Evolutionary conservation across 2,113 vertebrate species (phyloP), one percentile per base, ranked within the genome.

Genomic region (Rallus limicola): DNA sequence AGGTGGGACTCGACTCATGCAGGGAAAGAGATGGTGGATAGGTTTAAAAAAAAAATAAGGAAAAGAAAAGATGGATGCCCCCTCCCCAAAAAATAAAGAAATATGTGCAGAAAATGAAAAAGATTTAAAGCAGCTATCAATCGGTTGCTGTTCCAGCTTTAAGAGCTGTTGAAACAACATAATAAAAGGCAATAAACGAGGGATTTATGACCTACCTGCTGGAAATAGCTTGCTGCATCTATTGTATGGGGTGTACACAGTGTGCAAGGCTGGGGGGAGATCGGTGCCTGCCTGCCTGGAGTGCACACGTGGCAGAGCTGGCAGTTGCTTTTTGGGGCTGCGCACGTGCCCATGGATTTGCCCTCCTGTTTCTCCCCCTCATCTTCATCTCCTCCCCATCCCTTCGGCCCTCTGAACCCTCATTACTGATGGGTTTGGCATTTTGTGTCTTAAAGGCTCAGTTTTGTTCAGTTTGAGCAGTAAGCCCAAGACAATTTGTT

Each of bases 161-260:
- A 98, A 98, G 97, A 97, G 98, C 97, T 98, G 98, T 98, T 98
- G 98, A 98, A 98, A 98, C 98, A 98, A 98, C 98, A 98, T 98
- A 98, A 98, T 98, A 98, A 98, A 98, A 98, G 96, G 97, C 96
- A 98, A 98, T 98, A 98, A 98, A 98, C 18, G 44, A 46, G 91
- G 96, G 95, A 98, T 98, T 98, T 98, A 98, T 95, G 83, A 58
- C 91, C 92, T 94, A 96, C 96, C 97, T 98, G 94, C 92, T 70
- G 55, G 87, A 97, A 97, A 97, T 65, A 79, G 93, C 96, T 97
- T 70, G 55, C 94, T 95, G 85, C 82, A 87, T 65, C 92, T 69
- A 82, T 72, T 86, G 52, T 65, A 88, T 75, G 80, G 59, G 95
- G 92, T 38, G 91, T 91, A 50, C 50, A 4, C 13, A 6, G 44